Conservation (phyloP, 1,140 invertebrate genomes). For the Drosophila parvula region DNA sequence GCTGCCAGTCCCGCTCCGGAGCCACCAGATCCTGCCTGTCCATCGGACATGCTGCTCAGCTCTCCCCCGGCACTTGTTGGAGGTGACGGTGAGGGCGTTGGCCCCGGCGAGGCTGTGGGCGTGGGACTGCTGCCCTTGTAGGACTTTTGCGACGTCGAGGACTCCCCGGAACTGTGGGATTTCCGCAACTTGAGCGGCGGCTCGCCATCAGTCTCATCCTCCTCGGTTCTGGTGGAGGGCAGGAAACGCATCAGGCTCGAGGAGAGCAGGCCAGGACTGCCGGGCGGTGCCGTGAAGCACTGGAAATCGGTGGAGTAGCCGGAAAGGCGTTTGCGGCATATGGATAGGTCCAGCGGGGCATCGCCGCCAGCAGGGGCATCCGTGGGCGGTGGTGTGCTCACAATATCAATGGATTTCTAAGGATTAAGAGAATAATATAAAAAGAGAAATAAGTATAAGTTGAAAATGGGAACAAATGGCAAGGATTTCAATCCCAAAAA, state of each 20-base stretch:
- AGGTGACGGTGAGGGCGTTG: slow-evolving; percentile 83
- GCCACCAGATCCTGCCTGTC: not conserved
- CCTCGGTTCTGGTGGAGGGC: slow-evolving; percentile 21
- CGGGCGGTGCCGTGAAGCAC: not conserved
- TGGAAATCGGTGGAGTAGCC: slow-evolving; percentile 6
- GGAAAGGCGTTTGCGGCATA: slow-evolving; percentile 84
- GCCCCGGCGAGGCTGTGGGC: slow-evolving; percentile 69
- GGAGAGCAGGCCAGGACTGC: slow-evolving; percentile 8
- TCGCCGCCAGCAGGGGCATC: slow-evolving; percentile 71
- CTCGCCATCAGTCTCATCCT: slow-evolving; percentile 33
- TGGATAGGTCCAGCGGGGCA: slow-evolving; percentile 90
- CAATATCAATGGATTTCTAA: slow-evolving; percentile 78
- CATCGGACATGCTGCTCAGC: slow-evolving; percentile 72
- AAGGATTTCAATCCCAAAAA: no score
- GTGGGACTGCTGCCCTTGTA: slow-evolving; percentile 70
- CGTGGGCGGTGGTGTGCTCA: slow-evolving; percentile 70
- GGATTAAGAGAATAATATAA: not conserved
- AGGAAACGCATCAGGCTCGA: slow-evolving; percentile 33
- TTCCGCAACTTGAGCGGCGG: slow-evolving; percentile 43
- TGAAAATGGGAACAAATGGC: not conserved
- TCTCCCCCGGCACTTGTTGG: slow-evolving; percentile 76
- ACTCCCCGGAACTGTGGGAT: slow-evolving; percentile 63
- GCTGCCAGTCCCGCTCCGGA: slow-evolving; percentile 12
- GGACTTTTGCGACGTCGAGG: slow-evolving; percentile 55
- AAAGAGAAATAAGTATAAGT: not conserved